Evolutionary conservation across 2,888 invertebrate species (phyloP).

Genomic region (Lissocephala sabroskyi): DNA sequence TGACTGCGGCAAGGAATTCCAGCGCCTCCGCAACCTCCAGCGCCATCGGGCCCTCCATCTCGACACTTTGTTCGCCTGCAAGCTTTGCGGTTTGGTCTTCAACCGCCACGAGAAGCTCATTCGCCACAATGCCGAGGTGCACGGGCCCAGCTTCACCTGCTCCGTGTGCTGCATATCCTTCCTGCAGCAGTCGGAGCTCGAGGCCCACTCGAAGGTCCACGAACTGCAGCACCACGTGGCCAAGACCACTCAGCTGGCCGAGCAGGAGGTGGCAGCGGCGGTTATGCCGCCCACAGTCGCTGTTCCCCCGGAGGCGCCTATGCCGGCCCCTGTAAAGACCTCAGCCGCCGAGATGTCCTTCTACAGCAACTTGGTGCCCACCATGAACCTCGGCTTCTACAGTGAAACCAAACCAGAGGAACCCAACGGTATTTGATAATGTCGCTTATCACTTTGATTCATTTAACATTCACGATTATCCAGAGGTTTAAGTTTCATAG

Average conservation of each 20-base stretch:
- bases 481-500: too few relatives aligned
- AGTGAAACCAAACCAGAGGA: constrained; percentile 70
- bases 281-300: not conserved
- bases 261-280: constrained; percentile 3
- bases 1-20: constrained; percentile 79
- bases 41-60: constrained; percentile 80
- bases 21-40: constrained; percentile 80
- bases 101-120: constrained; percentile 78
- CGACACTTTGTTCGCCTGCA: constrained; percentile 80
- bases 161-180: constrained; percentile 74
- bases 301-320: constrained; percentile 17
- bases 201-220: constrained; percentile 69
- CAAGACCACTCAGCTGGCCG: constrained; percentile 32
- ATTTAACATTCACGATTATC: too few relatives aligned
- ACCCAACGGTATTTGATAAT: constrained; percentile 32
- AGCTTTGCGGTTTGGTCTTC: constrained; percentile 75
- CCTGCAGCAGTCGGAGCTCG: constrained; percentile 59
- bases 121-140: constrained; percentile 79
- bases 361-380: constrained; percentile 67
- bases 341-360: constrained; percentile 58
- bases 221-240: constrained; percentile 64
- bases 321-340: constrained; percentile 30
- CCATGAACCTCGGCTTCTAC: constrained; percentile 70
- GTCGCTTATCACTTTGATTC: not conserved
- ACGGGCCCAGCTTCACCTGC: constrained; percentile 77